These are phyloP conservation scores for Sabellastarte sp. DNA, from an alignment of 2,888 invertebrate genomes.

Conservation along the genomic window DNA sequence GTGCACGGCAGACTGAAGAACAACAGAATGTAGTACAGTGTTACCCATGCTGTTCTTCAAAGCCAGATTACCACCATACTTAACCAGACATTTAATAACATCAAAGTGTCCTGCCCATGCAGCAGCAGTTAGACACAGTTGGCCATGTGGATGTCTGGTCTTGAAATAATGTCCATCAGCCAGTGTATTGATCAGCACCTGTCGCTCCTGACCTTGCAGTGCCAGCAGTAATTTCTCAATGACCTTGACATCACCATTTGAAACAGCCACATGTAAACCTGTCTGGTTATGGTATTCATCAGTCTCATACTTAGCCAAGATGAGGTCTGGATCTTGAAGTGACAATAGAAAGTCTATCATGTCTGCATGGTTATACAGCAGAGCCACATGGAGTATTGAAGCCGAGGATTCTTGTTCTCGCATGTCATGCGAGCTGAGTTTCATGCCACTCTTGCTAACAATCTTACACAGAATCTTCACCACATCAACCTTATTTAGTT, in stretches of 20 bases:
- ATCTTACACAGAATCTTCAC: slow-evolving; percentile 29
- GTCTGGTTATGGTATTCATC: slow-evolving; percentile 31
- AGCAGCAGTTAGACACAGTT: slow-evolving; percentile 31
- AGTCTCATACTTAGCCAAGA: slow-evolving; percentile 29
- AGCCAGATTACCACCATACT: slow-evolving; percentile 26
- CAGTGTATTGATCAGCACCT: slow-evolving; percentile 25
- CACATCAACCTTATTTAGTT: slow-evolving; percentile 30
- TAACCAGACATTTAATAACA: slow-evolving; percentile 30
- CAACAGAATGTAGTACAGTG: slow-evolving; percentile 27
- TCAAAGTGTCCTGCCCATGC: slow-evolving; percentile 30
- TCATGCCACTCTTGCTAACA: slow-evolving; percentile 22
- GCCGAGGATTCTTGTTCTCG: slow-evolving; percentile 30
- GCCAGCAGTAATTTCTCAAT: slow-evolving; percentile 24
- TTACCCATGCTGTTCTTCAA: slow-evolving; percentile 26
- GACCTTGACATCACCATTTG: slow-evolving; percentile 26
- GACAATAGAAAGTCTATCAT: slow-evolving; percentile 24
- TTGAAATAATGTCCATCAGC: slow-evolving; percentile 31
- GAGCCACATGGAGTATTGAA: slow-evolving; percentile 30
- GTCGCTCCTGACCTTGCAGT: slow-evolving; percentile 15
- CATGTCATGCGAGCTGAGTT: slow-evolving; percentile 22
- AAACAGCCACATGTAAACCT: slow-evolving; percentile 30
- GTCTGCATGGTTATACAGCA: slow-evolving; percentile 29
- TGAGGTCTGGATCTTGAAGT: slow-evolving; percentile 22
- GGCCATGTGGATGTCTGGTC: slow-evolving; percentile 23
- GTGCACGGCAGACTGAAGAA: slow-evolving; percentile 23